Conservation (phyloP, 2,113 vertebrate species). For the Platycercus adscitus region DNA sequence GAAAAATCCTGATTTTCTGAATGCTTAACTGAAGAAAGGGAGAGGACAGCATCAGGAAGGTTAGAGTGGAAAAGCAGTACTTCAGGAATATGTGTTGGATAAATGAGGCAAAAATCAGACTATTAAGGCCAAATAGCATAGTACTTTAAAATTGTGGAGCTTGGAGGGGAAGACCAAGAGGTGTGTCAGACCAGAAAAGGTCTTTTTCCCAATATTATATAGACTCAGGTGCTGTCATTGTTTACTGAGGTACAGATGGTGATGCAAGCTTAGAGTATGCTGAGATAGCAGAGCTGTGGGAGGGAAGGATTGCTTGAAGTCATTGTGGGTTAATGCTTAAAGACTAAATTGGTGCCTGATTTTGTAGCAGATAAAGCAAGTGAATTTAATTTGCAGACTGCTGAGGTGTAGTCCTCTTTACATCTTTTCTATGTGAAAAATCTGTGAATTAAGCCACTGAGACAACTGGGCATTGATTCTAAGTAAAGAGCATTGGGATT, state of each 20-base stretch:
- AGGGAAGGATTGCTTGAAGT: not conserved
- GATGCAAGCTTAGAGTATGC: not conserved
- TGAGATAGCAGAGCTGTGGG: not conserved
- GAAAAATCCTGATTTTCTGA: not conserved
- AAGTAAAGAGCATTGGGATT: not conserved
- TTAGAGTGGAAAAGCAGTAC: not conserved
- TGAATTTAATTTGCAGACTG: not conserved
- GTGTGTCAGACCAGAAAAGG: not conserved
- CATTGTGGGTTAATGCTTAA: not conserved
- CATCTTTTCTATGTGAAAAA: not conserved
- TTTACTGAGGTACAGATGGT: not conserved
- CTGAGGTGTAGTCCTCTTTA: not conserved
- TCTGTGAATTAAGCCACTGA: not conserved
- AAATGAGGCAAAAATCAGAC: not conserved
- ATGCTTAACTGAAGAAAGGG: not conserved
- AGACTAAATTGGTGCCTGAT: not conserved
- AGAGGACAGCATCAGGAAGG: not conserved
- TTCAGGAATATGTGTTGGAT: not conserved
- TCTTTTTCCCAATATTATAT: not conserved
- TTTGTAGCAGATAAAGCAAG: not conserved
- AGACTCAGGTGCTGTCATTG: not conserved
- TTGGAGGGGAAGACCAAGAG: not conserved
- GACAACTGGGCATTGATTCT: not conserved
- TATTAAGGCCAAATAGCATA: not conserved
- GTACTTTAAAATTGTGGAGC: not conserved